Evolutionary conservation across 2,888 invertebrate species (phyloP).

Genomic region (Cordylochernes scorpioides): DNA sequence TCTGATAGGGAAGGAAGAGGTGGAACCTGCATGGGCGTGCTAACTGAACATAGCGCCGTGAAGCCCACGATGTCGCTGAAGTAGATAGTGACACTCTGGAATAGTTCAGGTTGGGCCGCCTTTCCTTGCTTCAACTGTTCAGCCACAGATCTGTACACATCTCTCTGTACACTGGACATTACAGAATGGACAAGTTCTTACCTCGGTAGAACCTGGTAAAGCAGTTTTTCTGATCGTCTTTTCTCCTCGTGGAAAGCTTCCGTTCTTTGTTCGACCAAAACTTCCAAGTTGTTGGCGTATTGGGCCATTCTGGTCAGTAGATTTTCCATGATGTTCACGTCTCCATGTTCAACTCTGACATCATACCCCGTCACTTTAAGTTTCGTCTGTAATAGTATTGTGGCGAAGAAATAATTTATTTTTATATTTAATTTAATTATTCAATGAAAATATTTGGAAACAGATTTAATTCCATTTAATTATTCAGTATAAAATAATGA

Average conservation of each 20-base stretch:
- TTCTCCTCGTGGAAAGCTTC: slow-evolving; percentile 16
- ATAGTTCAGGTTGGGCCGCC: slow-evolving; percentile 24
- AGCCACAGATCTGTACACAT: slow-evolving; percentile 21
- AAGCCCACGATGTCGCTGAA: slow-evolving; percentile 30
- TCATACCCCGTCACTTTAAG: too few species aligned
- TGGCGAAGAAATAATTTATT: too few species aligned
- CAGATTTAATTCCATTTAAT: too few species aligned
- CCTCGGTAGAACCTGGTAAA: slow-evolving; percentile 17
- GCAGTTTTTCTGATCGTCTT: slow-evolving; percentile 16
- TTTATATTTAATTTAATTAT: too few species aligned
- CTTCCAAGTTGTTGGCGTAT: slow-evolving; percentile 17
- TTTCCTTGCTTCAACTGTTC: slow-evolving; percentile 26
- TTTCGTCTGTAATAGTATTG: too few species aligned
- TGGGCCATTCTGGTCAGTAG: slow-evolving; percentile 16
- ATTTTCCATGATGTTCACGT: slow-evolving; percentile 17
- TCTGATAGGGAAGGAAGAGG: too few species aligned
- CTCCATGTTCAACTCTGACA: slow-evolving; percentile 14
- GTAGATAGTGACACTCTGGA: slow-evolving; percentile 23
- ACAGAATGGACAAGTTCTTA: too few species aligned
- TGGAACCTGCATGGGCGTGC: slow-evolving; percentile 23
- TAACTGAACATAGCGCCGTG: slow-evolving; percentile 26
- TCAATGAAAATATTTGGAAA: too few species aligned
- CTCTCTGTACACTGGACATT: too few species aligned
- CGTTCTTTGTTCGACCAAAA: slow-evolving; percentile 16
- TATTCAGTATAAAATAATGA: too few species aligned